Conservation (phyloP, 1,140 invertebrate genomes). For the Lasioglossum albipes region DNA sequence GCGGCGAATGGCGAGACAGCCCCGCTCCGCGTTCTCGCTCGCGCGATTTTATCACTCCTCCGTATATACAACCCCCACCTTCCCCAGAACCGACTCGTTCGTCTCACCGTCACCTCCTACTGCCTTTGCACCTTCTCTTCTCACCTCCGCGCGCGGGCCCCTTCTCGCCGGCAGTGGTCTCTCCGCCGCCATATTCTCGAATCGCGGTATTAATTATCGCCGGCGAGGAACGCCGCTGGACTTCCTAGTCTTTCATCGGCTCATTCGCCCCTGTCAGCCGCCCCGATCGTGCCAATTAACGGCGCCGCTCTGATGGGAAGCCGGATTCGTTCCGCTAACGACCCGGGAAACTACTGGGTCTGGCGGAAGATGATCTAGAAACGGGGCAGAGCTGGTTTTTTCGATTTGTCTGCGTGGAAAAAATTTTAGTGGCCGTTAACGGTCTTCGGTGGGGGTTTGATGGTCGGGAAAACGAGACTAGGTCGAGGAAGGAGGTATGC, state of each 20-base stretch:
- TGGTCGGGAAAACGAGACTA: no score
- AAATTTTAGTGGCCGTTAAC: no score
- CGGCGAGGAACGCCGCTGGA: slow-evolving; percentile 6
- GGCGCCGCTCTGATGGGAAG: neutral
- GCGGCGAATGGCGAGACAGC: slow-evolving; percentile 64
- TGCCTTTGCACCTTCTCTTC: slow-evolving; percentile 54
- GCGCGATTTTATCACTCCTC: slow-evolving; percentile 68
- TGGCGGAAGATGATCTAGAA: no score
- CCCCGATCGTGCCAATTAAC: slow-evolving; percentile 22
- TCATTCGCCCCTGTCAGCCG: neutral
- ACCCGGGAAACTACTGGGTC: neutral
- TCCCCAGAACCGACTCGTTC: slow-evolving; percentile 22
- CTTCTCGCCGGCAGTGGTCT: no score
- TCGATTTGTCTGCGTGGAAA: no score
- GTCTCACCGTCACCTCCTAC: slow-evolving; percentile 48
- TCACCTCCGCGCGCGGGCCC: slow-evolving; percentile 14
- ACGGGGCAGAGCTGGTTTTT: no score
- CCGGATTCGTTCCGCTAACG: slow-evolving; percentile 27
- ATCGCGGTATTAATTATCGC: slow-evolving; percentile 68
- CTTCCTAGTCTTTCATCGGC: slow-evolving; percentile 32
- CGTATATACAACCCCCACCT: slow-evolving; percentile 25
- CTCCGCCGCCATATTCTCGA: slow-evolving; percentile 40
- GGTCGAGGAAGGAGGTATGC: no score
- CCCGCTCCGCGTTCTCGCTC: slow-evolving; percentile 50
- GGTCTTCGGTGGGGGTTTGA: no score